These are phyloP conservation scores for Drosophila rubida DNA, from an alignment of 2,888 invertebrate genomes.

Conservation along the genomic window DNA sequence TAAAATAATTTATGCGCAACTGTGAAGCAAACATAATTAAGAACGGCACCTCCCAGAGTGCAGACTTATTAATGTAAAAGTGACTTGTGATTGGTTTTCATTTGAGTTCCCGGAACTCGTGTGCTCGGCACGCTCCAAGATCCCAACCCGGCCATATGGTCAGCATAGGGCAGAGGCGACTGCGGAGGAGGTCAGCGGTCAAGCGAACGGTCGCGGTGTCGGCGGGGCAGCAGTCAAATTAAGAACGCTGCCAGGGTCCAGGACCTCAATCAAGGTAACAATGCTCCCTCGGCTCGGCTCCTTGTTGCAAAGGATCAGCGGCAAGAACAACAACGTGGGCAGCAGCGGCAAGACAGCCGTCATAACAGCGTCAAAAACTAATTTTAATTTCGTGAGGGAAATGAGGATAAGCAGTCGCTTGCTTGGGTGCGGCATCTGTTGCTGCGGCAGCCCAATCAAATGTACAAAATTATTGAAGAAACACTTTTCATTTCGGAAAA, in stretches of 20 bases:
- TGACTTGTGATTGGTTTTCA: slow-evolving; percentile 48
- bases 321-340: no score
- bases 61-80: slow-evolving; percentile 12
- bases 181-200: slow-evolving; percentile 21
- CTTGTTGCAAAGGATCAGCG: slow-evolving; percentile 23
- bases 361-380: slow-evolving; percentile 78
- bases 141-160: slow-evolving; percentile 48
- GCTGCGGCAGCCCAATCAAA: slow-evolving; percentile 66
- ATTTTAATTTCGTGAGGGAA: slow-evolving; percentile 59
- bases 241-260: slow-evolving; percentile 25
- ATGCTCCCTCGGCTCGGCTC: background rate
- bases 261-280: slow-evolving; percentile 68
- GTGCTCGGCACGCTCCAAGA: slow-evolving; percentile 60
- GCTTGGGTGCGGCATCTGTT: slow-evolving; percentile 62
- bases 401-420: slow-evolving; percentile 16
- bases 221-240: slow-evolving; percentile 36
- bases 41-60: background rate
- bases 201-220: slow-evolving; percentile 1
- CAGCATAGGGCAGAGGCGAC: slow-evolving; percentile 4
- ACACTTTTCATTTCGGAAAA: slow-evolving; percentile 76
- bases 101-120: slow-evolving; percentile 58
- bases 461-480: slow-evolving; percentile 64
- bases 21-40: background rate
- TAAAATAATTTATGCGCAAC: slow-evolving; percentile 5
- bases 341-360: slow-evolving; percentile 40